These are phyloP conservation scores for Tortrix viridana DNA, from an alignment of 2,888 invertebrate genomes.

Conservation along the genomic window DNA sequence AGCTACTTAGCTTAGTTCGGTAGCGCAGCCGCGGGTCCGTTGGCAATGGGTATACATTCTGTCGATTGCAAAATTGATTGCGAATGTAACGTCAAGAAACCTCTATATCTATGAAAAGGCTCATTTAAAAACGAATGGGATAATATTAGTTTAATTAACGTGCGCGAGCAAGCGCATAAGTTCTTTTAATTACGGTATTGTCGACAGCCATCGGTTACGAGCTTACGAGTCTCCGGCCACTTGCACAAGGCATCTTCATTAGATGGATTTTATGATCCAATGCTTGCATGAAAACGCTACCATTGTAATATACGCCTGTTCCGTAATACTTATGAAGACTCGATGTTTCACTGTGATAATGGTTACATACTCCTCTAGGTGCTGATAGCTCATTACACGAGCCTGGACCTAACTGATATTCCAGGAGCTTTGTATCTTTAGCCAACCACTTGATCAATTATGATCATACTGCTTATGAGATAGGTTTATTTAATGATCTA, in stretches of 20 bases:
- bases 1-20: conserved; percentile 6
- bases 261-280: too few relatives aligned
- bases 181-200: conserved; percentile 3
- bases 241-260: too few relatives aligned
- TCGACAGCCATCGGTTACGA: conserved; percentile 9
- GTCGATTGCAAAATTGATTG: conserved; percentile 11
- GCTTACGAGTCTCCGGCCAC: neutral
- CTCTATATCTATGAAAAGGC: conserved; percentile 10
- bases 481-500: too few relatives aligned
- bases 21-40: conserved; percentile 48
- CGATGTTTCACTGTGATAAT: too few relatives aligned
- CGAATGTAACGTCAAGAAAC: conserved; percentile 21
- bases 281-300: neutral
- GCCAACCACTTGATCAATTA: too few relatives aligned
- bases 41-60: conserved; percentile 49
- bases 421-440: too few relatives aligned
- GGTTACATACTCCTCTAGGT: too few relatives aligned
- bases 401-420: too few relatives aligned
- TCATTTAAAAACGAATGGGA: conserved; percentile 1
- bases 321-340: too few relatives aligned
- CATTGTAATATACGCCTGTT: neutral
- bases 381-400: too few relatives aligned
- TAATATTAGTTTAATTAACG: conserved; percentile 13
- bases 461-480: too few relatives aligned
- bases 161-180: neutral